A percentile compares a stretch with the other conserved stretches of the same genome.
Evolutionary conservation across 2,888 invertebrate species (phyloP).

Genomic region (Bhutanitis thaidina): DNA sequence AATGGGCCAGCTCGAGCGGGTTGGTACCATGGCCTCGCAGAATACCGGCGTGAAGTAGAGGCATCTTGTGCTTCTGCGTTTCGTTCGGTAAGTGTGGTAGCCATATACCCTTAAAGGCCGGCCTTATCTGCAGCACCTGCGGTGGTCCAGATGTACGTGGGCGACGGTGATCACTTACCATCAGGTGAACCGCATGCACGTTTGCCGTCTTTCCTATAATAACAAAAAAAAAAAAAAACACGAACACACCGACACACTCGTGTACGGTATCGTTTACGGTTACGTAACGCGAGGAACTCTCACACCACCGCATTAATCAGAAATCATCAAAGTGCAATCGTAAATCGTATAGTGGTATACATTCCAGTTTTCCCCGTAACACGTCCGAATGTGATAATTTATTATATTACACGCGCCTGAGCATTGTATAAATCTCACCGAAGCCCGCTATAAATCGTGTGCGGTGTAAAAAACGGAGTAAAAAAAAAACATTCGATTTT

Average conservation of each 20-base stretch:
- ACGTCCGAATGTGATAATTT: conserved; percentile 25
- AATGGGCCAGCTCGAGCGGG: no score
- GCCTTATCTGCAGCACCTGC: no score
- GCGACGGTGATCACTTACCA: no score
- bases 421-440: conserved; percentile 26
- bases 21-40: no score
- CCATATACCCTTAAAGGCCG: no score
- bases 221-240: no score
- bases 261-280: background rate
- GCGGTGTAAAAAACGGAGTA: conserved; percentile 12
- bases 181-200: no score
- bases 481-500: conserved; percentile 2
- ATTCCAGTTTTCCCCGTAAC: conserved; percentile 17
- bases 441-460: conserved; percentile 23
- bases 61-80: no score
- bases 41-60: no score
- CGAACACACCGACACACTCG: background rate
- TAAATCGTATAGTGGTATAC: conserved; percentile 16
- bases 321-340: conserved; percentile 20
- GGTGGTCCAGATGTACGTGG: no score
- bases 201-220: no score
- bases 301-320: conserved; percentile 4
- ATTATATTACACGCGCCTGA: conserved; percentile 21
- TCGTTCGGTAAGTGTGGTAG: no score
- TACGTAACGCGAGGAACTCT: background rate